Conservation (phyloP, 1,140 invertebrate genomes). For the Anthonomus grandis region DNA sequence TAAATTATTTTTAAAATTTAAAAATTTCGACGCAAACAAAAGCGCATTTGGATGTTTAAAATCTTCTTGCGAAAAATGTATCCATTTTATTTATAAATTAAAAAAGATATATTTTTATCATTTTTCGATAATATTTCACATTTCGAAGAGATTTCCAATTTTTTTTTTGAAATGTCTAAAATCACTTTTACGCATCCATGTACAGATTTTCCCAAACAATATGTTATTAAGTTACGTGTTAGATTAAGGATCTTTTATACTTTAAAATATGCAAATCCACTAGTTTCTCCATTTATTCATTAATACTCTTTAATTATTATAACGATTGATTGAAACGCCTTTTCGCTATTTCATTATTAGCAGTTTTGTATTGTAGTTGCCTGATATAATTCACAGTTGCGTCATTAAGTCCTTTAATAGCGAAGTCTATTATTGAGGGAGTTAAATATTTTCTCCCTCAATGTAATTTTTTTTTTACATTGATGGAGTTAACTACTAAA, state of each 20-base stretch:
- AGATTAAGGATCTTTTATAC: constrained; percentile 13
- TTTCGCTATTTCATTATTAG: too few relatives aligned
- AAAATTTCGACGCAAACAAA: background rate
- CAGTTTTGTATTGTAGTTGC: too few relatives aligned
- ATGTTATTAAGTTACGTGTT: constrained; percentile 8
- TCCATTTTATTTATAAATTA: constrained; percentile 6
- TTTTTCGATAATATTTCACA: background rate
- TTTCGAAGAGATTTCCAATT: background rate
- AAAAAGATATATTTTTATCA: background rate
- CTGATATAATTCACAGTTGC: too few relatives aligned
- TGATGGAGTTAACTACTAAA: too few relatives aligned
- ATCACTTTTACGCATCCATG: constrained; percentile 6
- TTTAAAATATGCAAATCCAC: constrained; percentile 15
- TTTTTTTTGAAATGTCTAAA: background rate
- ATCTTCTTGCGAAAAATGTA: background rate
- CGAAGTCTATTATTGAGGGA: too few relatives aligned
- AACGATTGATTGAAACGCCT: too few relatives aligned
- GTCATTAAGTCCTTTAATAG: too few relatives aligned
- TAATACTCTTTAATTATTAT: too few relatives aligned
- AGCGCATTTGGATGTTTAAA: constrained; percentile 1
- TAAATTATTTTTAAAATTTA: background rate
- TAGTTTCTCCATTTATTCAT: too few relatives aligned
- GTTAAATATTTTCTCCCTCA: too few relatives aligned
- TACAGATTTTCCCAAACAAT: constrained; percentile 6
- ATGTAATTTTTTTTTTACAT: too few relatives aligned